Evolutionary conservation across 1,140 invertebrate genomes (phyloP).

Genomic region (Platyscapa corneri): DNA sequence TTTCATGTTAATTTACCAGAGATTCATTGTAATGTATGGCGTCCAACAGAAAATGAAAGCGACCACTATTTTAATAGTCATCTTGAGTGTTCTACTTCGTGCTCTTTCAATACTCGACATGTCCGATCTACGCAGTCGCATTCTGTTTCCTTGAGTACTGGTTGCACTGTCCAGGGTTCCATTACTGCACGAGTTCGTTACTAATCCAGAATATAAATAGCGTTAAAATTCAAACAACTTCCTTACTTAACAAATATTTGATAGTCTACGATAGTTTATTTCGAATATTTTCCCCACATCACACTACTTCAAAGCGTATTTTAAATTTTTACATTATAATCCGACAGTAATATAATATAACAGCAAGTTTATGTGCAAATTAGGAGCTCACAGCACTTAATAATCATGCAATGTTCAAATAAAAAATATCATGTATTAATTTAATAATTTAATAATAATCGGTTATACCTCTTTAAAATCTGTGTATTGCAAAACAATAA

Average conservation of each 20-base stretch:
- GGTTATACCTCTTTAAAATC: too few relatives aligned
- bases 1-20: slow-evolving; percentile 76
- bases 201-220: slow-evolving; percentile 39
- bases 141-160: slow-evolving; percentile 53
- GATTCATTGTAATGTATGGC: slow-evolving; percentile 83
- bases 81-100: slow-evolving; percentile 82
- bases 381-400: too few relatives aligned
- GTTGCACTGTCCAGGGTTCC: slow-evolving; percentile 47
- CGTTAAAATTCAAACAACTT: background rate
- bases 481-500: too few relatives aligned
- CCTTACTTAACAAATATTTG: background rate
- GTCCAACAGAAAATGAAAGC: slow-evolving; percentile 89
- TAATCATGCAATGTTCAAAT: too few relatives aligned
- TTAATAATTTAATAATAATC: too few relatives aligned
- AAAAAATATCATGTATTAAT: too few relatives aligned
- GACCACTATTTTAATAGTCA: slow-evolving; percentile 88
- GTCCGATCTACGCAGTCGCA: slow-evolving; percentile 79
- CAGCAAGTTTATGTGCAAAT: too few relatives aligned
- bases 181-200: slow-evolving; percentile 52
- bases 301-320: too few relatives aligned
- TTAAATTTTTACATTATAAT: too few relatives aligned
- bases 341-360: too few relatives aligned
- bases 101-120: slow-evolving; percentile 83
- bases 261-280: too few relatives aligned
- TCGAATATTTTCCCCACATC: too few relatives aligned